These are phyloP conservation scores for Apis florea DNA, from an alignment of 1,140 invertebrate species.

Conservation along the genomic window DNA sequence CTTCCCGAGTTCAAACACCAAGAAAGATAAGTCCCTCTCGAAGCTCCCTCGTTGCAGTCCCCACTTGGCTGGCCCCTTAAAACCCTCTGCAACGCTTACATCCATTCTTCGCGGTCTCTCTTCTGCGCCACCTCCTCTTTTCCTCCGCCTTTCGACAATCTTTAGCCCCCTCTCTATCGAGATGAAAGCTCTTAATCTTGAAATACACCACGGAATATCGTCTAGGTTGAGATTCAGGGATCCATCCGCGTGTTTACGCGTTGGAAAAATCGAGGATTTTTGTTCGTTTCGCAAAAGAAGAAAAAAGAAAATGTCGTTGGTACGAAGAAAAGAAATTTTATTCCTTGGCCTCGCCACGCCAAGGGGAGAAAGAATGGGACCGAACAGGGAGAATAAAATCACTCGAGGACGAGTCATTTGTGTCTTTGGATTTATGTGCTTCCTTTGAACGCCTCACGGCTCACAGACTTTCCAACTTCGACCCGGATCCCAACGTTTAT, in stretches of 20 bases:
- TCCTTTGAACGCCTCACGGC: conserved; percentile 17
- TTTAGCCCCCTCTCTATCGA: not conserved
- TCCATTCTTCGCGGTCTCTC: not conserved
- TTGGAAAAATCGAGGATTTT: conserved; percentile 13
- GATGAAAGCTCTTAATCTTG: conserved; percentile 35
- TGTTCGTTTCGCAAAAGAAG: not conserved
- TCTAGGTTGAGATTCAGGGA: not conserved
- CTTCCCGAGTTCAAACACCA: not conserved
- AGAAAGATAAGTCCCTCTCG: conserved; percentile 9
- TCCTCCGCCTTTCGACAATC: not conserved
- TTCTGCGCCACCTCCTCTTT: not conserved
- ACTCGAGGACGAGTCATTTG: conserved; percentile 44
- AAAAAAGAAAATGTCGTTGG: conserved; percentile 7
- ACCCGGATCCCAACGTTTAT: no score
- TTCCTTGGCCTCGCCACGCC: conserved; percentile 10
- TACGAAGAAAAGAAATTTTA: conserved; percentile 17
- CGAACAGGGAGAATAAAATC: conserved; percentile 20
- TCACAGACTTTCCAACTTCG: not conserved
- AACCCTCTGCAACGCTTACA: not conserved
- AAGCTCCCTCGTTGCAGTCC: not conserved
- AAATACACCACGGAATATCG: conserved; percentile 19
- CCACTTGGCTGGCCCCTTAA: not conserved
- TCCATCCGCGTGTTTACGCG: conserved; percentile 21
- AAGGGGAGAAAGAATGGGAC: conserved; percentile 24
- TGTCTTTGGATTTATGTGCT: conserved; percentile 33